Evolutionary conservation across 2,797 vertebrate genomes (phyloP), one percentile per base, ranked within the genome.

Genomic region (Myoxocephalus aenaeus): DNA sequence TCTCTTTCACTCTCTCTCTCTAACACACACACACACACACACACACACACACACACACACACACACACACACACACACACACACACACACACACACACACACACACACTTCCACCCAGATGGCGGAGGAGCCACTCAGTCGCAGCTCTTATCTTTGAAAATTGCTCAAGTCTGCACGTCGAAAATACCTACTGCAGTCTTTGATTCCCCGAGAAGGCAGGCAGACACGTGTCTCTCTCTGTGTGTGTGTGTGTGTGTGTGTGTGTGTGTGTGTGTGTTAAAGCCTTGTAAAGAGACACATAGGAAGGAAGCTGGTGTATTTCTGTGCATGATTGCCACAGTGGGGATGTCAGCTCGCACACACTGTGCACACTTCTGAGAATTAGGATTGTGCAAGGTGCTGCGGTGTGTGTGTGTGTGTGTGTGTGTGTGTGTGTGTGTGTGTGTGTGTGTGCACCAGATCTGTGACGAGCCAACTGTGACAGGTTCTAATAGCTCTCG

Each of bases 401-500:
- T 32, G 73, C 38, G 77, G 65, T 63, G 38, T 29, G 50, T 51
- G 74, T 77, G 36, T 68, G 64, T 59, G 71, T 67, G 72, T 64
- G 59, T 65, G 62, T 73, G 56, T 63, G 54, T 69, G 67, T 77
- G 84, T 63, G 84, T 73, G 69, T 48, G 67, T n/a, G 32, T 32
- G 32, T 32, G 3, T 32, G 32, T 32, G 32, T 32, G 32, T 32
- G 32, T 32, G 32, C 25, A 7, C 5, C 40, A 53, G 78, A 87
- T 86, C 74, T 5, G 56, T 81, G 77, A 87, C 85, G 83, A 87
- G 84, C 73, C 86, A 80, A 79, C 73, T 87, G 89, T 91, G 89
- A 90, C 91, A 42, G 81, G 62, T 71, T 89, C 84, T 90, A 91
- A 91, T 91, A 88, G 89, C 88, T 87, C 87, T 87, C 59, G 46